These are phyloP conservation scores for Rhyzopertha dominica DNA, from an alignment of 1,140 invertebrate species.

Conservation along the genomic window DNA sequence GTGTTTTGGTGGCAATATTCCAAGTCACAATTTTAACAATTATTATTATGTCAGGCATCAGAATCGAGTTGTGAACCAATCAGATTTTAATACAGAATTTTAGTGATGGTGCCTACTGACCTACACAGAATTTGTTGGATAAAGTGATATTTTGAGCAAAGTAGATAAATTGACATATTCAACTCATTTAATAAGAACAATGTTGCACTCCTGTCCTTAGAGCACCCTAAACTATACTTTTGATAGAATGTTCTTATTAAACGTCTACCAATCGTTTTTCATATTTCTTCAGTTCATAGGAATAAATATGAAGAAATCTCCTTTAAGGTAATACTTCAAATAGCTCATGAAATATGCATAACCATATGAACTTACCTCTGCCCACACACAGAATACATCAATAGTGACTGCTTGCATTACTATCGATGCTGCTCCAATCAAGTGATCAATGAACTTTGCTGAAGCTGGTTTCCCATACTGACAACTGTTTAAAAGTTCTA, in stretches of 20 bases:
- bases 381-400: constrained; percentile 37
- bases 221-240: neutral
- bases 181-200: neutral
- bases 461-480: constrained; percentile 21
- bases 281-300: constrained; percentile 5
- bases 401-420: constrained; percentile 33
- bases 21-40: too few relatives aligned
- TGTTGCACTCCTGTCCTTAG: neutral
- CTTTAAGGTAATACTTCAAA: neutral
- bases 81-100: too few relatives aligned
- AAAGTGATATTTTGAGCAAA: too few relatives aligned
- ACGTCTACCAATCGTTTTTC: neutral
- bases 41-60: too few relatives aligned
- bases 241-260: neutral
- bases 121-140: too few relatives aligned
- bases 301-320: constrained; percentile 1
- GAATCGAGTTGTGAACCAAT: too few relatives aligned
- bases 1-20: too few relatives aligned
- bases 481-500: constrained; percentile 30
- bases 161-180: too few relatives aligned
- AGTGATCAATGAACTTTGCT: constrained; percentile 23
- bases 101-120: too few relatives aligned
- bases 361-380: constrained; percentile 30
- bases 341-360: neutral
- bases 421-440: constrained; percentile 22